phyloP scores from a whole-genome alignment of 2,113 vertebrate genomes.

The Chrysochloris asiatica region DNA sequence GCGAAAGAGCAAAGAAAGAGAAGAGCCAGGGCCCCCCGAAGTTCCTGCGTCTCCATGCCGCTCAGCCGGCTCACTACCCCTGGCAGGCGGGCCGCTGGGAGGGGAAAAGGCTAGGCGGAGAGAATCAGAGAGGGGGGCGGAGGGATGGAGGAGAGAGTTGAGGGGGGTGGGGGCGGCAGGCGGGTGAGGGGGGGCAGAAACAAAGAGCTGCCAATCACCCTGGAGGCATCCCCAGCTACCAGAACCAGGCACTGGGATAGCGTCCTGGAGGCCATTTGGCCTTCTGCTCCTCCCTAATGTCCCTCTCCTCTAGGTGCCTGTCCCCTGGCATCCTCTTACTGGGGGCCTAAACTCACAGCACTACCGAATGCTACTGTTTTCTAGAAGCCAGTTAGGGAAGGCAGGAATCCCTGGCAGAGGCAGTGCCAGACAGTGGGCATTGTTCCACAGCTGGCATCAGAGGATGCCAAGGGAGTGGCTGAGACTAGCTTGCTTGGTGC shows the following conservation, averaged over 20 bases:
- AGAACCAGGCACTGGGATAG: slow-evolving; percentile 14
- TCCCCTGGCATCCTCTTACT: background rate
- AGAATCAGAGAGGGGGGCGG: slow-evolving; percentile 64
- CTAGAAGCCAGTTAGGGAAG: slow-evolving; percentile 26
- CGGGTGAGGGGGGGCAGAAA: slow-evolving; percentile 60
- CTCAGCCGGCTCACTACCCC: slow-evolving; percentile 72
- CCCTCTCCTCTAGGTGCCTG: background rate
- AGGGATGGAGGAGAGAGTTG: slow-evolving; percentile 59
- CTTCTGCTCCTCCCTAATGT: background rate
- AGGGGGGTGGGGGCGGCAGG: slow-evolving; percentile 10
- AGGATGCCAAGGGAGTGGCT: slow-evolving; percentile 53
- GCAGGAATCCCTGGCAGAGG: background rate
- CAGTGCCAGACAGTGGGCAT: slow-evolving; percentile 41
- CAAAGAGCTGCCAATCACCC: slow-evolving; percentile 80
- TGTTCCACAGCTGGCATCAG: slow-evolving; percentile 48
- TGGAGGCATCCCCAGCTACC: slow-evolving; percentile 53
- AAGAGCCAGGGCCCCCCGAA: slow-evolving; percentile 74
- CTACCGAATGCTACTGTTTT: slow-evolving; percentile 57
- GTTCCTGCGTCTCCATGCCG: slow-evolving; percentile 76
- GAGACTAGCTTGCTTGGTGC: background rate
- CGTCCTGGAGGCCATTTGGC: slow-evolving; percentile 30
- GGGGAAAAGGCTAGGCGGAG: slow-evolving; percentile 77
- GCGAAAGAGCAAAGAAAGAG: slow-evolving; percentile 72
- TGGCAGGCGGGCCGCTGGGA: slow-evolving; percentile 70
- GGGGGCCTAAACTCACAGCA: background rate